Percentiles rank a stretch among this genome's conserved stretches.
Conservation (phyloP, 2,113 vertebrate species). For the Petaurus breviceps region DNA sequence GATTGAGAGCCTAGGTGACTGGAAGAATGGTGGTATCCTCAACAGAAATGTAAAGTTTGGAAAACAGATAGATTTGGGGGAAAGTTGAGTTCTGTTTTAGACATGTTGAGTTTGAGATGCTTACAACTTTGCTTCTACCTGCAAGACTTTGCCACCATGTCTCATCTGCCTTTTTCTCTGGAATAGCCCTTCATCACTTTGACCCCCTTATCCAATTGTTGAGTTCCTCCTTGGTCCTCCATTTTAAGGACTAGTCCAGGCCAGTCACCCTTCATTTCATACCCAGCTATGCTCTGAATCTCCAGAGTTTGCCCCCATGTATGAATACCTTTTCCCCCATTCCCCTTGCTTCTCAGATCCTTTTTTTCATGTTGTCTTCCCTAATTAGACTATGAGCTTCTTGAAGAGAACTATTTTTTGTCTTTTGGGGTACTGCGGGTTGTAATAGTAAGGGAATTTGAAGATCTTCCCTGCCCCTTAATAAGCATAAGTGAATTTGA, state of each 20-base stretch:
- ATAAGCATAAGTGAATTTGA: no score
- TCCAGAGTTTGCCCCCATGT: not conserved
- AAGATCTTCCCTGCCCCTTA: no score
- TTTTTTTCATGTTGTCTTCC: not conserved
- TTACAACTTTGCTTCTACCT: not conserved
- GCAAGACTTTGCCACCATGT: not conserved
- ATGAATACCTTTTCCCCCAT: not conserved
- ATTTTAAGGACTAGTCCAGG: not conserved
- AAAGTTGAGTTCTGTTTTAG: not conserved
- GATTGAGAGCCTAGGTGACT: not conserved
- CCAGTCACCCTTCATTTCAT: not conserved
- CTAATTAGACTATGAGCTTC: not conserved
- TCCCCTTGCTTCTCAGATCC: not conserved
- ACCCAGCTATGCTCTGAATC: not conserved
- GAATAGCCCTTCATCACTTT: no score
- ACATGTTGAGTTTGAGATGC: no score
- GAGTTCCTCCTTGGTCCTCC: not conserved
- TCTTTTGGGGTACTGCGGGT: not conserved
- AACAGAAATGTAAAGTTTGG: not conserved
- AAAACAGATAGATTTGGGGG: not conserved
- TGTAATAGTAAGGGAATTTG: no score
- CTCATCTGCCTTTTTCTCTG: not conserved
- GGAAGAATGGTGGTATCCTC: not conserved
- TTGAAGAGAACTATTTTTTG: not conserved
- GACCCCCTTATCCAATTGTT: not conserved